Percentiles rank a stretch among this genome's conserved stretches.
phyloP scores from a whole-genome alignment of 2,888 invertebrate species.

The Leptinotarsa rubiginosa region DNA sequence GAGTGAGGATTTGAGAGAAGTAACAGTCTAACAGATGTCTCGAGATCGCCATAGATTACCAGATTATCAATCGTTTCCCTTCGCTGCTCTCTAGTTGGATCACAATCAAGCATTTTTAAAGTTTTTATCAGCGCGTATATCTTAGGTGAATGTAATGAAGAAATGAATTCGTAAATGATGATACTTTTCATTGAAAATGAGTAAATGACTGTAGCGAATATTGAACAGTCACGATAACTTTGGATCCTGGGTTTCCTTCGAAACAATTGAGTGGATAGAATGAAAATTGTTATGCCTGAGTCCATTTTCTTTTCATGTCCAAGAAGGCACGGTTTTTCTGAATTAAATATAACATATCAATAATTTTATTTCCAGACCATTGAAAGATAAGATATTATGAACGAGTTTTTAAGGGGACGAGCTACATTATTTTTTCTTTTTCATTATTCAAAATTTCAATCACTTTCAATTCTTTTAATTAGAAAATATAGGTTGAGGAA shows the following conservation, averaged over 20 bases:
- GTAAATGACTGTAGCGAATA: background rate
- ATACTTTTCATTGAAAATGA: background rate
- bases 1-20: background rate
- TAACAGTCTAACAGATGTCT: background rate
- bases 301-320: background rate
- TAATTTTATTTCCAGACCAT: too few species aligned
- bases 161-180: background rate
- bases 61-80: background rate
- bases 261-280: too few species aligned
- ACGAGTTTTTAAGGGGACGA: too few species aligned
- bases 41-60: slow-evolving; percentile 2
- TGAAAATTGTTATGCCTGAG: background rate
- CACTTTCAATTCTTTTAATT: too few species aligned
- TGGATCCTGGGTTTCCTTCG: too few species aligned
- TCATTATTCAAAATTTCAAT: too few species aligned
- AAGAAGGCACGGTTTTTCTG: background rate
- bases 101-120: background rate
- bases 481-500: too few species aligned
- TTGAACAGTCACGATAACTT: background rate
- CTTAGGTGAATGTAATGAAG: background rate
- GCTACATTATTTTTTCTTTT: too few species aligned
- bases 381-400: too few species aligned
- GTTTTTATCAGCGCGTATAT: background rate
- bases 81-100: slow-evolving; percentile 8
- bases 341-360: too few species aligned